Conservation (phyloP, 2,888 invertebrate genomes). For the Philonicus albiceps region DNA sequence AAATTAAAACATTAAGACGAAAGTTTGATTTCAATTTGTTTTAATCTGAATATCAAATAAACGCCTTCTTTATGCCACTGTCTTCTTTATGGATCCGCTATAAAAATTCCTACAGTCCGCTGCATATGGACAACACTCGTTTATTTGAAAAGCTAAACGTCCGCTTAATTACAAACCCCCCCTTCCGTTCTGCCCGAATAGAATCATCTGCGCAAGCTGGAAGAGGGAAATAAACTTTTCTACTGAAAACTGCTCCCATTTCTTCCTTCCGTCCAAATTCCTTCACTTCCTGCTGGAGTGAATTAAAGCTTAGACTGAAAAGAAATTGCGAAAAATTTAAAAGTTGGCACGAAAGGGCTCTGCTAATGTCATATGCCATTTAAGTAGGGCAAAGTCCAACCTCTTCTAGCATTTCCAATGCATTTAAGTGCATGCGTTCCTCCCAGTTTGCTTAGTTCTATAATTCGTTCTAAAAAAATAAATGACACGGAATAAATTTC, state of each 20-base stretch:
- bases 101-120: background rate
- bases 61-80: background rate
- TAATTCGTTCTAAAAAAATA: background rate
- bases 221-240: background rate
- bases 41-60: background rate
- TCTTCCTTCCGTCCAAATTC: background rate
- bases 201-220: background rate
- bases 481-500: conserved; percentile 9
- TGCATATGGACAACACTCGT: background rate
- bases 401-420: background rate
- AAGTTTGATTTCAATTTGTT: background rate
- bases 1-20: background rate
- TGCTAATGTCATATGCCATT: conserved; percentile 3
- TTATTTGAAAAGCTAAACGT: background rate
- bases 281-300: background rate
- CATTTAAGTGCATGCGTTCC: conserved; percentile 15
- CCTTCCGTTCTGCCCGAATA: background rate
- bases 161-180: background rate
- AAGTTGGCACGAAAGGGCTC: background rate
- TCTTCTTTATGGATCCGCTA: background rate
- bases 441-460: background rate
- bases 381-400: background rate
- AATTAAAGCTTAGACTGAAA: background rate
- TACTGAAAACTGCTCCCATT: background rate
- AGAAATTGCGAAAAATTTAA: background rate